Conservation (phyloP, 2,797 vertebrate genomes). For the Ptychobarbus kaznakovi region DNA sequence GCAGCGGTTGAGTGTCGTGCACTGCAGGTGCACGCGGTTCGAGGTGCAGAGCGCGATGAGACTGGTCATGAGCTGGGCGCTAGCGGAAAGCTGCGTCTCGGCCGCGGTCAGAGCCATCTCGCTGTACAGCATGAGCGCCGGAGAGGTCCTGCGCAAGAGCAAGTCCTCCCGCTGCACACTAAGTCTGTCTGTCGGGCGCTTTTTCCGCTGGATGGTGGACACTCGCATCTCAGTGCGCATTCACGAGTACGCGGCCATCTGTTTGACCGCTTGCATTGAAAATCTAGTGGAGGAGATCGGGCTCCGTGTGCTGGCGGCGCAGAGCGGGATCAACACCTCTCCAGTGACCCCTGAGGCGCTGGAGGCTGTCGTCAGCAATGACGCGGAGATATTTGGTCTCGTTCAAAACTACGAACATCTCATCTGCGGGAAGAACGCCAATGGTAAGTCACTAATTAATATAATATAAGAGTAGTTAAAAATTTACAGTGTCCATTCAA, state of each 20-base stretch:
- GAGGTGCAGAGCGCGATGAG: conserved; percentile 90
- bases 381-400: conserved; percentile 91
- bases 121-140: conserved; percentile 92
- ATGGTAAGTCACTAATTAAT: conserved; percentile 78
- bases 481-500: not conserved
- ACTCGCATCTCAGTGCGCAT: conserved; percentile 91
- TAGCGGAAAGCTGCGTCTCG: conserved; percentile 85
- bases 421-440: conserved; percentile 88
- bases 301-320: conserved; percentile 73
- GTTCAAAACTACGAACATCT: conserved; percentile 91
- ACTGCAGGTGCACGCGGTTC: conserved; percentile 89
- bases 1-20: conserved; percentile 88
- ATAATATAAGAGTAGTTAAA: not conserved
- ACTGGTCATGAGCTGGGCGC: conserved; percentile 87
- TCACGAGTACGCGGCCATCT: conserved; percentile 91
- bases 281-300: conserved; percentile 86
- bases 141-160: conserved; percentile 81
- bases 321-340: conserved; percentile 51
- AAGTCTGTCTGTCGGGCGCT: conserved; percentile 87
- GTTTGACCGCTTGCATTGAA: conserved; percentile 87
- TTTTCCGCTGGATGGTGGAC: conserved; percentile 98
- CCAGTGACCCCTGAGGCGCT: conserved; percentile 82
- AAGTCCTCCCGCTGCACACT: conserved; percentile 89
- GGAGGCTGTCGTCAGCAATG: conserved; percentile 85
- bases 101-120: conserved; percentile 87